Percentiles rank a stretch among this genome's conserved stretches.
Conservation (phyloP, 2,797 vertebrate species). For the Chloroceryle amazona region DNA sequence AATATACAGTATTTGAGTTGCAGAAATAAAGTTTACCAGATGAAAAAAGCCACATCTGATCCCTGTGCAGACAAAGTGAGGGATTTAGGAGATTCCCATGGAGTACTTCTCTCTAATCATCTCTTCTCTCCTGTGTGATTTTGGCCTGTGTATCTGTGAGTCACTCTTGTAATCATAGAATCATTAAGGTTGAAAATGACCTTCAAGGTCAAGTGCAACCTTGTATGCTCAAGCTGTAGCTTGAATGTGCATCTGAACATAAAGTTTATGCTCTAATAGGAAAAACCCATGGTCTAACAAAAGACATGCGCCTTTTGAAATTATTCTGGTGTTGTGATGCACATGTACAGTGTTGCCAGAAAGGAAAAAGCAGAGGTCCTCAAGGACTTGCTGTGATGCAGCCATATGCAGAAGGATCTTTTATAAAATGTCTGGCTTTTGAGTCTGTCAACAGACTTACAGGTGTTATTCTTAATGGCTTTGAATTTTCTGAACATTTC, state of each 20-base stretch:
- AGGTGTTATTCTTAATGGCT: neutral
- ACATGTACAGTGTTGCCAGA: neutral
- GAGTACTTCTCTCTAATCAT: neutral
- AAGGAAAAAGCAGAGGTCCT: neutral
- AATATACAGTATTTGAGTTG: neutral
- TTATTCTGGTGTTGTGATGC: accelerated
- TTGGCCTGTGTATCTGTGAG: neutral
- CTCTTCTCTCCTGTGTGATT: neutral
- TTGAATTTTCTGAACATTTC: neutral
- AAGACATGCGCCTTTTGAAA: neutral
- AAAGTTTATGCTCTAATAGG: neutral
- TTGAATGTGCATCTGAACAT: neutral
- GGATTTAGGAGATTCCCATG: neutral
- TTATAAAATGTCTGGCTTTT: neutral
- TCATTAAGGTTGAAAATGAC: too few relatives aligned
- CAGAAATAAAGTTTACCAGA: neutral
- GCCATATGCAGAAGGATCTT: neutral
- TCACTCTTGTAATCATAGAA: neutral
- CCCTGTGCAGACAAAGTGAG: neutral
- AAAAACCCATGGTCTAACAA: accelerated
- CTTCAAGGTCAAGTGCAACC: too few relatives aligned
- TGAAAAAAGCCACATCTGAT: accelerated
- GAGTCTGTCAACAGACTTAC: neutral
- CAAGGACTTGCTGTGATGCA: neutral
- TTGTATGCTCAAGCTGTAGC: neutral